Conservation (phyloP, 1,140 invertebrate species). For the Rhynchophorus ferrugineus region DNA sequence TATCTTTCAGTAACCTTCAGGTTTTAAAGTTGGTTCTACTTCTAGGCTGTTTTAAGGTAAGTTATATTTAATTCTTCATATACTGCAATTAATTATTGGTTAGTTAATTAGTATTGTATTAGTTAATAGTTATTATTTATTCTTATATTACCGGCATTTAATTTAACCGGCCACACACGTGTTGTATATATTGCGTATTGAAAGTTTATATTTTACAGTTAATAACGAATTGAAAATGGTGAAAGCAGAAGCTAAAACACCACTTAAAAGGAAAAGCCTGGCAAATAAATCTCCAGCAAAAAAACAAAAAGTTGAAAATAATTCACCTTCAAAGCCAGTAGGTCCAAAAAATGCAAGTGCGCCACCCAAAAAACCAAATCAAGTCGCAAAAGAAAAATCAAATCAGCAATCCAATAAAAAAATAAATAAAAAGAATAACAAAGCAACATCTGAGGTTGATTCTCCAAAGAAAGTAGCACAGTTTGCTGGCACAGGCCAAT, state of each 20-base stretch:
- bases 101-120: too few relatives aligned
- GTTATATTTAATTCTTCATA: too few relatives aligned
- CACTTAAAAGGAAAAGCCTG: constrained; percentile 24
- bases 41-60: too few relatives aligned
- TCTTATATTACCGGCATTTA: too few relatives aligned
- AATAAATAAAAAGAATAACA: constrained; percentile 19
- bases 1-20: too few relatives aligned
- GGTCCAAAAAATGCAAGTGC: constrained; percentile 3
- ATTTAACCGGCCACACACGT: too few relatives aligned
- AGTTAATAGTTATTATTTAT: too few relatives aligned
- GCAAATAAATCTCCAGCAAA: constrained; percentile 4
- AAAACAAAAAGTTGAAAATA: constrained; percentile 11
- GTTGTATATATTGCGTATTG: too few relatives aligned
- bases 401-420: constrained; percentile 11
- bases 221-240: too few relatives aligned
- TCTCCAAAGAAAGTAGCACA: constrained; percentile 17
- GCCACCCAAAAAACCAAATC: constrained; percentile 10
- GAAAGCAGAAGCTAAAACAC: constrained; percentile 24
- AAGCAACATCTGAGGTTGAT: constrained; percentile 6
- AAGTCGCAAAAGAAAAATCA: constrained; percentile 2
- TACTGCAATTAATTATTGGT: too few relatives aligned
- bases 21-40: too few relatives aligned
- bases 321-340: constrained; percentile 6
- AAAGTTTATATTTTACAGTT: too few relatives aligned
- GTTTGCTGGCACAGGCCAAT: constrained; percentile 21